Conservation (phyloP, 1,140 invertebrate species). For the Brachionus calyciflorus region DNA sequence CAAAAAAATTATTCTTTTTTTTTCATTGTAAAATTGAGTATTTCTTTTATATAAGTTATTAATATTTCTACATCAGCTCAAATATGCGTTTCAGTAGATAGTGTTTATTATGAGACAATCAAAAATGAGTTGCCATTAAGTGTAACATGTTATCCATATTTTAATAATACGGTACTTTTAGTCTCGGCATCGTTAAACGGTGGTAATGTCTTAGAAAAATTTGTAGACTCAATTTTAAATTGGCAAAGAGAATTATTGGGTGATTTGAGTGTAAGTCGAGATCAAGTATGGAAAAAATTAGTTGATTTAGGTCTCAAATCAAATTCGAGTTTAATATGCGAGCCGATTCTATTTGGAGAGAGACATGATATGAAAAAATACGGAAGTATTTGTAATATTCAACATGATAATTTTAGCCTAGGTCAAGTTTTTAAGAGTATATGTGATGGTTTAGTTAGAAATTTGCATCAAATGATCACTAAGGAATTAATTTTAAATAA, state of each 20-base stretch:
- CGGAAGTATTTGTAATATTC: slow-evolving; percentile 70
- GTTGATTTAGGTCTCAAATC: slow-evolving; percentile 63
- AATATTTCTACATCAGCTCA: slow-evolving; percentile 86
- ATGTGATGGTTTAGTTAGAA: slow-evolving; percentile 75
- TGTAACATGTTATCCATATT: slow-evolving; percentile 71
- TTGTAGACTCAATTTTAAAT: slow-evolving; percentile 76
- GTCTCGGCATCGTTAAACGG: slow-evolving; percentile 82
- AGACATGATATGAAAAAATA: slow-evolving; percentile 68
- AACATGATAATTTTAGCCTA: slow-evolving; percentile 69
- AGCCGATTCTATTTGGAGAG: slow-evolving; percentile 74
- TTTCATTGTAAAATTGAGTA: slow-evolving; percentile 18
- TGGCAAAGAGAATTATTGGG: slow-evolving; percentile 74
- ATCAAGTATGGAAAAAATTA: slow-evolving; percentile 75
- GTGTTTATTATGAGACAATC: not conserved
- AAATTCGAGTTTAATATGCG: slow-evolving; percentile 50
- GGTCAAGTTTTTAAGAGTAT: slow-evolving; percentile 71
- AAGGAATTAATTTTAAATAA: slow-evolving; percentile 36
- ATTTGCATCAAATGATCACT: slow-evolving; percentile 66
- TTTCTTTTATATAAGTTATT: slow-evolving; percentile 65
- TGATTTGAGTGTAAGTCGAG: slow-evolving; percentile 47
- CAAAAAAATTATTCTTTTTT: not conserved
- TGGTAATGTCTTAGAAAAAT: slow-evolving; percentile 77
- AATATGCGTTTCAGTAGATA: slow-evolving; percentile 68
- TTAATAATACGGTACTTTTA: slow-evolving; percentile 71
- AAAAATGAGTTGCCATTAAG: slow-evolving; percentile 6